phyloP scores from a whole-genome alignment of 2,888 invertebrate genomes.

The Chrysolina oricalcia region DNA sequence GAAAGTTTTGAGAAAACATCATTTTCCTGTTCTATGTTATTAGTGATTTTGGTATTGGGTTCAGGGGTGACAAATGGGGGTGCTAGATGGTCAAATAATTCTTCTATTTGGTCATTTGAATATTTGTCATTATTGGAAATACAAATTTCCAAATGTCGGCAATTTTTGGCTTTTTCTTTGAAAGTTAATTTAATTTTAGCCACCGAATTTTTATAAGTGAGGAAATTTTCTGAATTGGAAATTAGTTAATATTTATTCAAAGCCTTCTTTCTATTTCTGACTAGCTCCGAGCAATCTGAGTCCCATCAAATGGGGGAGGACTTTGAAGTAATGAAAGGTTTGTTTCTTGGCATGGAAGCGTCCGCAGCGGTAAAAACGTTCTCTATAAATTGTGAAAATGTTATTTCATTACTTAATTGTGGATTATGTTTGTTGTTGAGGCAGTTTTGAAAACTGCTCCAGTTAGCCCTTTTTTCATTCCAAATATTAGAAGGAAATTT shows the following conservation, averaged over 20 bases:
- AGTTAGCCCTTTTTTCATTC: no score
- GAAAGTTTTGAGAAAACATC: no score
- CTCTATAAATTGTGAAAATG: slow-evolving; percentile 9
- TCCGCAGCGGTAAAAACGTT: not conserved
- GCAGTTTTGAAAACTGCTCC: no score
- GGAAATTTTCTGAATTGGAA: not conserved
- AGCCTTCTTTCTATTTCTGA: not conserved
- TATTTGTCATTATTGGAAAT: slow-evolving; percentile 9
- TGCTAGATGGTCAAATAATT: slow-evolving; percentile 2
- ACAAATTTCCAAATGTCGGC: slow-evolving; percentile 6
- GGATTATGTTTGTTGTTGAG: not conserved
- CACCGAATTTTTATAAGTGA: not conserved
- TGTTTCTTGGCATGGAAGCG: no score
- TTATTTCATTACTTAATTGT: not conserved
- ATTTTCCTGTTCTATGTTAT: no score
- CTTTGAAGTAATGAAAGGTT: no score
- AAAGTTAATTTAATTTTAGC: slow-evolving; percentile 18
- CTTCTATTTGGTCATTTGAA: not conserved
- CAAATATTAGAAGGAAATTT: no score
- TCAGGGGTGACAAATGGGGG: no score
- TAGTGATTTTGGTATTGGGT: no score
- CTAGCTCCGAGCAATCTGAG: not conserved
- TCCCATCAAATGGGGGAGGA: not conserved
- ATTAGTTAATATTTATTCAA: not conserved
- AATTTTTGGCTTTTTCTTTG: no score